Conservation (phyloP, 1,140 invertebrate genomes). For the Chelonus insularis region DNA sequence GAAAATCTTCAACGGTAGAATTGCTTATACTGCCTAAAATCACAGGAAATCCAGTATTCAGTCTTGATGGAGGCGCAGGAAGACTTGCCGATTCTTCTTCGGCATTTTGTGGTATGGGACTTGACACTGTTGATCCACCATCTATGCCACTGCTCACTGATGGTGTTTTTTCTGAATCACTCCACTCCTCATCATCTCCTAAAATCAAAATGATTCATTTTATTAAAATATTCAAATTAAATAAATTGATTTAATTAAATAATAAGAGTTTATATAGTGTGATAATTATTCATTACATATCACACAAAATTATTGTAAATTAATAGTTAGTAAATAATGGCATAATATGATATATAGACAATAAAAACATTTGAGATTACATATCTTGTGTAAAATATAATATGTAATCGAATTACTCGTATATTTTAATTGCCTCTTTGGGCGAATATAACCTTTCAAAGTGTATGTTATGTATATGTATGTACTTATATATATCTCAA, state of each 20-base stretch:
- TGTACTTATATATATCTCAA: too few species aligned
- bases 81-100: constrained; percentile 49
- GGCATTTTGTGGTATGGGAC: constrained; percentile 43
- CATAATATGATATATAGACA: not conserved
- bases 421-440: constrained; percentile 49
- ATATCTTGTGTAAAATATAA: too few species aligned
- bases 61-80: constrained; percentile 44
- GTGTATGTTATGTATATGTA: too few species aligned
- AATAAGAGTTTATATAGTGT: not conserved
- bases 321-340: not conserved
- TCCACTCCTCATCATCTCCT: constrained; percentile 62
- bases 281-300: too few species aligned
- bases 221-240: not conserved
- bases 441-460: constrained; percentile 34
- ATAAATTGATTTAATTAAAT: not conserved
- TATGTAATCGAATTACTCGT: constrained; percentile 42
- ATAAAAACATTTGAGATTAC: too few species aligned
- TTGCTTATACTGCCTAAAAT: constrained; percentile 26
- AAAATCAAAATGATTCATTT: constrained; percentile 29
- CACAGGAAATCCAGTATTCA: constrained; percentile 29
- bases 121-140: constrained; percentile 54
- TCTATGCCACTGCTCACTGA: constrained; percentile 58
- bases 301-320: too few species aligned
- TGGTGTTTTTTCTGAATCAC: constrained; percentile 58
- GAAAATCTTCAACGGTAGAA: constrained; percentile 48